phyloP scores from a whole-genome alignment of 2,888 invertebrate species.

The Malacosoma neustria region DNA sequence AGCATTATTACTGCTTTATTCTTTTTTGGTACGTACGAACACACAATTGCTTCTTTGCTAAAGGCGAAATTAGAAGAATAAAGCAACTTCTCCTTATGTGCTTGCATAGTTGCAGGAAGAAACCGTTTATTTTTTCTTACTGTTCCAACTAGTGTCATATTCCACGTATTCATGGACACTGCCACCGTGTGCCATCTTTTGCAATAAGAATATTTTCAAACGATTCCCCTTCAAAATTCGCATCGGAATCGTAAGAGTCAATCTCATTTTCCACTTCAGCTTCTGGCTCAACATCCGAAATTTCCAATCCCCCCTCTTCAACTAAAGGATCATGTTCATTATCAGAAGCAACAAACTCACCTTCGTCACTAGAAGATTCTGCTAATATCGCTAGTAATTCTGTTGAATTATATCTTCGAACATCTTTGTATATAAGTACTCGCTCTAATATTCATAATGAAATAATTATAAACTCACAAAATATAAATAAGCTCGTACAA shows the following conservation, averaged over 20 bases:
- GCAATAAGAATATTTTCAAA: slow-evolving; percentile 8
- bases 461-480: slow-evolving; percentile 3
- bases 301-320: slow-evolving; percentile 4
- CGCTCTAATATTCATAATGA: slow-evolving; percentile 5
- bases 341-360: slow-evolving; percentile 7
- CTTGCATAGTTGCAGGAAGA: slow-evolving; percentile 6
- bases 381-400: slow-evolving; percentile 8
- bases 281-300: slow-evolving; percentile 1
- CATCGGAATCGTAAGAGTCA: slow-evolving; percentile 6
- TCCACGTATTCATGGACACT: too few species aligned
- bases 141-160: too few species aligned
- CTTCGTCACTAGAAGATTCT: slow-evolving; percentile 7
- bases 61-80: slow-evolving; percentile 7
- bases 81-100: slow-evolving; percentile 5
- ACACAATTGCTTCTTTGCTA: slow-evolving; percentile 8
- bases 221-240: slow-evolving; percentile 7
- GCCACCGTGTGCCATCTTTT: slow-evolving; percentile 9
- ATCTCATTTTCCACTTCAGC: slow-evolving; percentile 5
- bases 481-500: slow-evolving; percentile 3
- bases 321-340: slow-evolving; percentile 8
- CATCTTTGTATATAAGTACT: slow-evolving; percentile 4
- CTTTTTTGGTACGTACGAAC: too few species aligned
- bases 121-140: not conserved
- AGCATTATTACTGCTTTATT: too few species aligned
- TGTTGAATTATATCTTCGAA: slow-evolving; percentile 6